Evolutionary conservation across 2,797 vertebrate genomes (phyloP).

Genomic region (Sebastes umbrosus): DNA sequence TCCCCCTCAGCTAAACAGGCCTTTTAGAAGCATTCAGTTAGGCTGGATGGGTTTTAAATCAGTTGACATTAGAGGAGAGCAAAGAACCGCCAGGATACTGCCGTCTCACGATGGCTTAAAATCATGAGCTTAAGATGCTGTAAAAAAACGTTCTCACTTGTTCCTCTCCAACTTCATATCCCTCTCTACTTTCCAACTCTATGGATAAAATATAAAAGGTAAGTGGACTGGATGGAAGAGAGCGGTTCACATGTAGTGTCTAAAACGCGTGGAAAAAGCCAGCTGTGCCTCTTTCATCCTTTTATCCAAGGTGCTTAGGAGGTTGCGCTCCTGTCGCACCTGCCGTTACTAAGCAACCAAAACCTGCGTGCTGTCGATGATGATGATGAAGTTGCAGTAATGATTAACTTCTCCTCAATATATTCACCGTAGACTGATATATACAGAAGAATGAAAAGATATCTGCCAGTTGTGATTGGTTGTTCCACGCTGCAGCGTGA

Average conservation of each 20-base stretch:
- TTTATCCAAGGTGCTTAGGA: not conserved
- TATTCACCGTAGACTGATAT: not conserved
- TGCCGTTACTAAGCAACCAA: not conserved
- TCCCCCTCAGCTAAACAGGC: not conserved
- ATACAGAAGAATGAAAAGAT: not conserved
- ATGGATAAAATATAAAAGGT: not conserved
- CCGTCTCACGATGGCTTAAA: not conserved
- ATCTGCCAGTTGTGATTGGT: not conserved
- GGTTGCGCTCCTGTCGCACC: not conserved
- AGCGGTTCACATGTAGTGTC: not conserved
- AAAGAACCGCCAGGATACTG: not conserved
- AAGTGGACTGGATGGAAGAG: not conserved
- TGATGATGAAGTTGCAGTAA: not conserved
- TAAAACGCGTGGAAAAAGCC: not conserved
- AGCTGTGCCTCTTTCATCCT: not conserved
- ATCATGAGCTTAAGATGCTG: conserved; percentile 1
- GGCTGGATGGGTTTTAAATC: not conserved
- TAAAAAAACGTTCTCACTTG: not conserved
- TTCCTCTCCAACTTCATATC: not conserved
- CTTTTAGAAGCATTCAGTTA: not conserved
- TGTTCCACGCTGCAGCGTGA: not conserved
- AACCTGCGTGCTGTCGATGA: not conserved
- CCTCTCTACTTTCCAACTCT: not conserved
- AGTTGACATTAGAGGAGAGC: conserved; percentile 10
- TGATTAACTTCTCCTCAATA: not conserved